Evolutionary conservation across 2,888 invertebrate genomes (phyloP), one percentile per base, ranked within the genome.

Genomic region (Drosophila setosimentum): DNA sequence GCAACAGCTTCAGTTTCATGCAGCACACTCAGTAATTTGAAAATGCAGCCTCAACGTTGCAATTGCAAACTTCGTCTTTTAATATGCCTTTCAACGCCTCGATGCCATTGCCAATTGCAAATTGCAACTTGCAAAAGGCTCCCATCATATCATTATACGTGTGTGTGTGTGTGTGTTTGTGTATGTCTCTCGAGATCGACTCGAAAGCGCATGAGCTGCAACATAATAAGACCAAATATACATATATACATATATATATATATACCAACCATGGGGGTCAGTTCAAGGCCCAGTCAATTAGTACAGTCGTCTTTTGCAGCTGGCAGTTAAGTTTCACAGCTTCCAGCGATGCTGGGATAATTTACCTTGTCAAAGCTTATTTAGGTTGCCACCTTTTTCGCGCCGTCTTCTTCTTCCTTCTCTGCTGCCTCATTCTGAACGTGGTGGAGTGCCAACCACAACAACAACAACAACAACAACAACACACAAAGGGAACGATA

Each of bases 81-180:
- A 91, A 91, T 91, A 91, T 91, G 91, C 87, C 87, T 91, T 89
- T 91, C 91, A 90, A 91, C 91, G 91, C 91, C 90, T 91, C 81
- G 77, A 76, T 83, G 85, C 79, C 87, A 83, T 78, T 85, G 83
- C 82, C 82, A 82, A 82, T 82, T 82, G 86, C 80, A 80, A 82
- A 85, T 87, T 73, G 82, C 81, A 68, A 45, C 45, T 45, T 45
- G 35, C 45, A 54, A 42, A n/a, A 37, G n/a, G 65, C 51, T 59
- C 60, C 58, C 67, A 81, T 73, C 68, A 86, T 87, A 83, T 83
- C 83, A 83, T 87, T 50, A 66, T 29, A 24, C 24, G 24, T 45
- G 2, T 21, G 3, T 18, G 3, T 37, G 8, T 37, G 1, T 37
- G 18, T 37, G 8, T 37, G 37, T 37, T 7, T 18, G 18, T 37